Evolutionary conservation across 2,888 invertebrate genomes (phyloP), one percentile per base, ranked within the genome.

Genomic region (Allygus modestus): DNA sequence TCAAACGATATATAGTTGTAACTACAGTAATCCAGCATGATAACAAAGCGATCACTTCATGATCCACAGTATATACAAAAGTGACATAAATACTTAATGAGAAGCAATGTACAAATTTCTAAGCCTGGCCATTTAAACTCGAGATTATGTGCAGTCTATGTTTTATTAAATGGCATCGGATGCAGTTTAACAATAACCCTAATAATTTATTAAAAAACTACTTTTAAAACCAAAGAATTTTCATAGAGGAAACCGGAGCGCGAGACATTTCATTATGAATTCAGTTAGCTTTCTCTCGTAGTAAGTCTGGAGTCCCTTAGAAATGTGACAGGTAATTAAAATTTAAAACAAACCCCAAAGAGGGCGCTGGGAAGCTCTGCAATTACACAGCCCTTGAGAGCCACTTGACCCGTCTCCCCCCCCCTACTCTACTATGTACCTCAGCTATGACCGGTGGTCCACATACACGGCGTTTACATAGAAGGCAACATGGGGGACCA

Each of bases 301-400:
- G 73, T 73, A 73, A 12, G 73, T 37, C 37, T 73, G 41, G 73
- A 73, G 73, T 73, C 73, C 73, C 73, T 41, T 43, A 73, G 73
- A 73, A 69, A 37, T 73, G 43, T 73, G 73, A 73, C 73, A 73
- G 37, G 73, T 73, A 73, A 73, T 73, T 73, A 73, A 73, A 73
- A 73, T 73, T 73, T 43, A 73, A 73, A 73, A 73, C 73, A 73
- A 73, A 73, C 73, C 73, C 23, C 73, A 73, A 43, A 73, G 73
- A 73, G 73, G 41, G 43, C 33, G 73, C 73, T 83, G 5, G 69
- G 69, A 61, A 33, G 31, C 69, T 33, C 31, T 69, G 69, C 69
- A 54, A 54, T 54, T 54, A 54, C 54, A 54, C 54, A 23, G 54
- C 20, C 5, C 54, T 54, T 54, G 31, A 65, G 65, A 28, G 26